A percentile compares a stretch with the other conserved stretches of the same genome.
Evolutionary conservation across 1,140 invertebrate genomes (phyloP).

Genomic region (Pseudomyrmex gracilis): DNA sequence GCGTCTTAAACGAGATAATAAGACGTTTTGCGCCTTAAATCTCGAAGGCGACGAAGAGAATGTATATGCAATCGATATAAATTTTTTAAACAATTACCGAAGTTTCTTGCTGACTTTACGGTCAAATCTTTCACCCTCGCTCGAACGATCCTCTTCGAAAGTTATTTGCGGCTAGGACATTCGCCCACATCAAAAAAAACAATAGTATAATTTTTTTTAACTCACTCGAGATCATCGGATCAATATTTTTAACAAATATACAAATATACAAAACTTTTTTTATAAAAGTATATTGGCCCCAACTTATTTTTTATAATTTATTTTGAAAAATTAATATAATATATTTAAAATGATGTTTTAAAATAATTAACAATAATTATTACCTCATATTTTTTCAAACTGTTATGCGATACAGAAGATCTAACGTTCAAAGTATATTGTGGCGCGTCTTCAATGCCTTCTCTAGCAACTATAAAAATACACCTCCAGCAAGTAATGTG

Average conservation of each 20-base stretch:
- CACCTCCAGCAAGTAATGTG: slow-evolving; percentile 17
- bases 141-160: slow-evolving; percentile 71
- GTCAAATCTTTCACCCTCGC: slow-evolving; percentile 51
- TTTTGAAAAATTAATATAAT: slow-evolving; percentile 6
- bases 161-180: slow-evolving; percentile 72
- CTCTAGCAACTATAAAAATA: slow-evolving; percentile 53
- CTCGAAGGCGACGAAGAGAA: slow-evolving; percentile 38
- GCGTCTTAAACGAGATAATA: slow-evolving; percentile 27
- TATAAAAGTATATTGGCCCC: too few species aligned
- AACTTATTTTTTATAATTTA: neutral
- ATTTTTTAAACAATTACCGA: slow-evolving; percentile 80
- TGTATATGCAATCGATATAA: slow-evolving; percentile 67
- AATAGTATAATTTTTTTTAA: slow-evolving; percentile 2
- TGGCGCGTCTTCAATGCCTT: neutral
- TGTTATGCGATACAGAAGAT: slow-evolving; percentile 8
- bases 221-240: neutral
- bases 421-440: slow-evolving; percentile 31
- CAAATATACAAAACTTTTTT: too few species aligned
- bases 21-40: slow-evolving; percentile 10
- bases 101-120: slow-evolving; percentile 71
- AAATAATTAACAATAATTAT: too few species aligned
- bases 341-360: neutral
- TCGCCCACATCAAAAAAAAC: neutral
- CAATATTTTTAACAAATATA: neutral
- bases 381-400: slow-evolving; percentile 72